Base-by-base conservation (phyloP, 2,888 invertebrate species). In the Philaethria dido region DNA sequence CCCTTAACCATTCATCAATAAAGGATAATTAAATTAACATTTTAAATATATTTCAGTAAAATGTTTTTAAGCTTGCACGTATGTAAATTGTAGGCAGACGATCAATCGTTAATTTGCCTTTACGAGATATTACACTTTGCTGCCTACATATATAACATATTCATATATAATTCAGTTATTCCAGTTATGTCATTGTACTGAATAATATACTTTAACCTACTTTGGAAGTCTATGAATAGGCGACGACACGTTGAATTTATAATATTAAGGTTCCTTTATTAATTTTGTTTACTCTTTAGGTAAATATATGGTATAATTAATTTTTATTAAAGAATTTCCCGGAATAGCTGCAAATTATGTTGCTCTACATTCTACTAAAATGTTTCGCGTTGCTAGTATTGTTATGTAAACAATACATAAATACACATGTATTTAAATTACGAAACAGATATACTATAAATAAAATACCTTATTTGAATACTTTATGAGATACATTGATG, bases 391-490 rank as follows among this genome's bases (percentile, higher is more conserved):
- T 33, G 25, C 29, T 20, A 29, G 25, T 60, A 60, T 45, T 60
- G 44, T 60, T 44, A 45, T 60, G 60, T 60, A 60, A 60, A 60
- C 60, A 45, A 45, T 59, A 59, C 18, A 60, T 45, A 60, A 60
- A 60, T 60, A 60, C 44, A 25, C 16, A 45, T 13, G 45, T 25
- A 60, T 33, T 60, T 45, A 20, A 39, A 60, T 45, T 29, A 60
- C 22, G 16, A 45, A 60, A 60, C 29, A 42, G 39, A 20, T 25
- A 8, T 60, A 18, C 8, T 22, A 18, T 18, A 16, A 60, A 18
- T 60, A 57, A 42, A 42, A 57, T 14, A 42, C n/a, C 42, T 11
- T 8, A 42, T 20, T 42, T 55, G 14, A 39, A 55, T 55, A 39
- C 22, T 20, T 22, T 22, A 16, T 39, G n/a, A 42, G 8, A 22